Evolutionary conservation across 1,140 invertebrate genomes (phyloP).

Genomic region (Drosophila tristis): DNA sequence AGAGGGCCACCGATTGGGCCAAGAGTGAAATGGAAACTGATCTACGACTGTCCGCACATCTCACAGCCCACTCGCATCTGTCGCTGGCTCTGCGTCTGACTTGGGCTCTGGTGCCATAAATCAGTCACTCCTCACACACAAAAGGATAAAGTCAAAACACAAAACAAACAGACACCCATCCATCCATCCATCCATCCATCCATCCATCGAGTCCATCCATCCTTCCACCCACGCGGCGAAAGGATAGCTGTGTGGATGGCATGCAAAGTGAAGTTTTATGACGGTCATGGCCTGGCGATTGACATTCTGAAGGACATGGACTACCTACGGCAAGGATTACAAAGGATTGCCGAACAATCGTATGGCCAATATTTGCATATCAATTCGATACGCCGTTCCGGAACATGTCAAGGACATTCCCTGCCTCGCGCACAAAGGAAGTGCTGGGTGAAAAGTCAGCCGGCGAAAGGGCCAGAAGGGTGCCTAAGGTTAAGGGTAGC

Average conservation of each 20-base stretch:
- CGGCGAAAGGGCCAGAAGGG: constrained; percentile 22
- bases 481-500: constrained; percentile 38
- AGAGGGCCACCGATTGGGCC: constrained; percentile 32
- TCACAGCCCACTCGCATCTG: constrained; percentile 18
- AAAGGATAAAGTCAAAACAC: constrained; percentile 71
- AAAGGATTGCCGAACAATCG: constrained; percentile 76
- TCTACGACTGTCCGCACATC: constrained; percentile 15
- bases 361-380: constrained; percentile 76
- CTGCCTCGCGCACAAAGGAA: constrained; percentile 8
- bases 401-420: constrained; percentile 64
- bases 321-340: constrained; percentile 76
- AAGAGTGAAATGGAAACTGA: constrained; percentile 64
- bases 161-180: constrained; percentile 59
- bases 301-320: constrained; percentile 56
- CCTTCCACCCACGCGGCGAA: constrained; percentile 26
- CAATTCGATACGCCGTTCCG: constrained; percentile 58
- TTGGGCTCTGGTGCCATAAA: constrained; percentile 62
- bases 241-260: constrained; percentile 26
- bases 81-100: constrained; percentile 31
- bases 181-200: constrained; percentile 3
- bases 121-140: constrained; percentile 40
- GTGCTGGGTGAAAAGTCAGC: constrained; percentile 26
- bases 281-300: constrained; percentile 66
- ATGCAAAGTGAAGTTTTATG: constrained; percentile 61
- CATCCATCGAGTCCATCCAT: neutral